Evolutionary conservation across 2,797 vertebrate genomes (phyloP).

Genomic region (Protosalanx chinensis): DNA sequence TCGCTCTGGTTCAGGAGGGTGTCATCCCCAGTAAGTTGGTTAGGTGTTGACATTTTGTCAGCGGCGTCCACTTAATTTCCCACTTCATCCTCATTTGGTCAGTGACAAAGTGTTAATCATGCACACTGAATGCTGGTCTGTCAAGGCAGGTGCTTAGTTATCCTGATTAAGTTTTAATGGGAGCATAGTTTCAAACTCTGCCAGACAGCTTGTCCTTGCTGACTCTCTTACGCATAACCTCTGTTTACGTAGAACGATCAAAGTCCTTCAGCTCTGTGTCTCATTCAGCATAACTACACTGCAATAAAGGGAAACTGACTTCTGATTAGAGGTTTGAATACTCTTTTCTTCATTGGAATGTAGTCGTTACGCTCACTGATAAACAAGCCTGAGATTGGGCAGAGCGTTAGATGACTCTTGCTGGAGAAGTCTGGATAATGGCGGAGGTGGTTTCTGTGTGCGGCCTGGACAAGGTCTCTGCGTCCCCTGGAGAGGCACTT

Average conservation of each 20-base stretch:
- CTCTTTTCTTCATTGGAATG: slow-evolving; percentile 2
- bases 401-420: not conserved
- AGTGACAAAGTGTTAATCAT: not conserved
- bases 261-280: not conserved
- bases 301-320: not conserved
- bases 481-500: slow-evolving; percentile 28
- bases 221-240: slow-evolving; percentile 1
- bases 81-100: slow-evolving; percentile 6
- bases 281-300: not conserved
- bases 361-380: not conserved
- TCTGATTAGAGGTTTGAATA: not conserved
- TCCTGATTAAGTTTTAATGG: not conserved
- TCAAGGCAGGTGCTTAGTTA: not conserved
- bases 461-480: not conserved
- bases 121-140: too few species aligned
- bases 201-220: not conserved
- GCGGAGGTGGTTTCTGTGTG: not conserved
- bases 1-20: not conserved
- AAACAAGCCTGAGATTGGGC: not conserved
- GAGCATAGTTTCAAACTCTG: not conserved
- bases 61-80: not conserved
- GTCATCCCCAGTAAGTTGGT: not conserved
- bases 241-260: not conserved
- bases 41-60: slow-evolving; percentile 5
- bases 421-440: not conserved